Conservation (phyloP, 2,113 vertebrate species). For the Rousettus leschenaultii region DNA sequence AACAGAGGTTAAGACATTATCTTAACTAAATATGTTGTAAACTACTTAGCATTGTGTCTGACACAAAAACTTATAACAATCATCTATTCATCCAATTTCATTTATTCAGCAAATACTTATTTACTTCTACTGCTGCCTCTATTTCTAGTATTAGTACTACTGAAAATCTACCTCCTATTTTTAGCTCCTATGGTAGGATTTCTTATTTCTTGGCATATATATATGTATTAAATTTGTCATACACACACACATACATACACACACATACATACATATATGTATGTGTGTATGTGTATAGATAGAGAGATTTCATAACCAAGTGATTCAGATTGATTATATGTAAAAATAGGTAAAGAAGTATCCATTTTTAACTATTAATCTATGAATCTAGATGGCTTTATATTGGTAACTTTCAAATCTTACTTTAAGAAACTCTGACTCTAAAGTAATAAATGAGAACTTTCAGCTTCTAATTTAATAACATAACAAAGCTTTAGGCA, state of each 20-base stretch:
- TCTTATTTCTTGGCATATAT: not conserved
- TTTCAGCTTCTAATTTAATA: not conserved
- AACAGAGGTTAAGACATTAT: not conserved
- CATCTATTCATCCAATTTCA: not conserved
- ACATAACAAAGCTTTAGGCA: not conserved
- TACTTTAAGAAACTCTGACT: not conserved
- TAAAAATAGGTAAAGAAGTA: not conserved
- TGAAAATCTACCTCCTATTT: not conserved
- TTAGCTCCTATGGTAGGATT: not conserved
- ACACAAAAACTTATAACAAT: not conserved
- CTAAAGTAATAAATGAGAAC: not conserved
- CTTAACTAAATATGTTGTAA: not conserved
- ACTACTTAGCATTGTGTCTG: not conserved
- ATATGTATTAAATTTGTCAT: not conserved
- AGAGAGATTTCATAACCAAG: not conserved
- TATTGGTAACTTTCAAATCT: not conserved
- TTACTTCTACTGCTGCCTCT: not conserved
- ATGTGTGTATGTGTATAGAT: no score
- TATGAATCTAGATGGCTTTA: not conserved
- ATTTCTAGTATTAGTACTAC: not conserved
- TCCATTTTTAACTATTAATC: not conserved
- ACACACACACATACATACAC: not conserved
- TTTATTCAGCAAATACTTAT: not conserved
- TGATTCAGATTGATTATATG: not conserved
- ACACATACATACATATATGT: fast-evolving